Percentiles rank a stretch among this genome's conserved stretches.
Conservation (phyloP, 35 echinoderm and acorn worm genomes). For the Apostichopus californicus region DNA sequence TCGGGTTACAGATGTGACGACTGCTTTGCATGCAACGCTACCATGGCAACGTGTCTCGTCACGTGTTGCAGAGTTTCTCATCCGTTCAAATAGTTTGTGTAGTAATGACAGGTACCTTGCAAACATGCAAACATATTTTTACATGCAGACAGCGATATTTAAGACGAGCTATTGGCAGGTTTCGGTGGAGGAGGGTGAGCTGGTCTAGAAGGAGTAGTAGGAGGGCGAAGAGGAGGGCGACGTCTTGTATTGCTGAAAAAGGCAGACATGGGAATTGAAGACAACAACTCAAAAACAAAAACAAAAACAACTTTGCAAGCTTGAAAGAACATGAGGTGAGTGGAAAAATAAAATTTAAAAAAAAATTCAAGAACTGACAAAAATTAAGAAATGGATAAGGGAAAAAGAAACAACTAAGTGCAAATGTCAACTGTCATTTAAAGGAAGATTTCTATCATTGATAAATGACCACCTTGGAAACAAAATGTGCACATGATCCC, state of each 20-base stretch:
- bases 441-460: no score
- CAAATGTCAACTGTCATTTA: no score
- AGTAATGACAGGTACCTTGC: conserved; percentile 40
- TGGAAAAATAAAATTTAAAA: no score
- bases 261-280: neutral
- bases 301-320: neutral
- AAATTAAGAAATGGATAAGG: neutral
- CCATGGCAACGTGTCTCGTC: neutral
- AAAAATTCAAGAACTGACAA: no score
- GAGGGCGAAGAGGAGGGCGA: conserved; percentile 20
- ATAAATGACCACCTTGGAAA: no score
- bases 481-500: no score
- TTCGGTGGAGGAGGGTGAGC: conserved; percentile 41
- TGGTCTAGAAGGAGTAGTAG: conserved; percentile 6
- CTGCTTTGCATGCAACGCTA: no score
- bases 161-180: conserved; percentile 25
- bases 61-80: conserved; percentile 1
- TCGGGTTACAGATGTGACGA: no score
- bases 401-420: neutral
- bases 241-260: conserved; percentile 23
- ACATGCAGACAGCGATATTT: conserved; percentile 32
- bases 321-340: no score
- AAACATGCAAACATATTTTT: conserved; percentile 40
- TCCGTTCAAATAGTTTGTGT: neutral
- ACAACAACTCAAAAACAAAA: neutral